Evolutionary conservation across 2,888 invertebrate genomes (phyloP).

Genomic region (Drosophila birchii): DNA sequence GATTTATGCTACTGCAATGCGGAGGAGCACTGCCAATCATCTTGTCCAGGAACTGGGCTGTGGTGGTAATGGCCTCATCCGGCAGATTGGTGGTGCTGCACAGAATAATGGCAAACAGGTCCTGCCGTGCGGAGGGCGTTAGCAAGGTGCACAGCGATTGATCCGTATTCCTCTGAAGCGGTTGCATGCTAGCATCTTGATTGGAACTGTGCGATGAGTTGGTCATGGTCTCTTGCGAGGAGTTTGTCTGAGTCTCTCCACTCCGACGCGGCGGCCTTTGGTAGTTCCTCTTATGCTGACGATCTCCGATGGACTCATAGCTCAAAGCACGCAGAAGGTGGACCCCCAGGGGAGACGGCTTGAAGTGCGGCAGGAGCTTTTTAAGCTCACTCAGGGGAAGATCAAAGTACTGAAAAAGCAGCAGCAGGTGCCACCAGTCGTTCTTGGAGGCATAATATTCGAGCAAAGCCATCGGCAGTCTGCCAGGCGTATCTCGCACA

Average conservation of each 20-base stretch:
- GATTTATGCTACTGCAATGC: constrained; percentile 76
- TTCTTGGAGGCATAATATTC: constrained; percentile 87
- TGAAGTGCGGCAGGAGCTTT: constrained; percentile 73
- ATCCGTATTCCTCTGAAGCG: constrained; percentile 38
- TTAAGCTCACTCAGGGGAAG: constrained; percentile 86
- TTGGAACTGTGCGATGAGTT: constrained; percentile 80
- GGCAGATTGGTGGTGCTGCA: constrained; percentile 76
- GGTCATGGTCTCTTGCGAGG: constrained; percentile 78
- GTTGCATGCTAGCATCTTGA: constrained; percentile 67
- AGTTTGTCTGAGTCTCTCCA: constrained; percentile 67
- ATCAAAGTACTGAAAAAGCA: constrained; percentile 89
- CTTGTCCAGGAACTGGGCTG: constrained; percentile 71
- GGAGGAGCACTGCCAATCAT: constrained; percentile 64
- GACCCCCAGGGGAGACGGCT: constrained; percentile 74
- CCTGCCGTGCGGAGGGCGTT: constrained; percentile 63
- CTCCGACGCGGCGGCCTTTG: constrained; percentile 52
- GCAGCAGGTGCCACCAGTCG: constrained; percentile 89
- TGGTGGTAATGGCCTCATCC: constrained; percentile 58
- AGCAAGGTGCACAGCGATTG: constrained; percentile 61
- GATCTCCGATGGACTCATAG: constrained; percentile 61
- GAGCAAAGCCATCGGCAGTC: constrained; percentile 84
- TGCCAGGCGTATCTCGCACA: constrained; percentile 63
- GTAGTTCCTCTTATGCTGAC: constrained; percentile 55
- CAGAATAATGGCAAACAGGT: constrained; percentile 83
- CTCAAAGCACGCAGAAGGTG: constrained; percentile 81